Evolutionary conservation across 2,797 vertebrate genomes (phyloP).

Genomic region (Chaetophractus vellerosus): DNA sequence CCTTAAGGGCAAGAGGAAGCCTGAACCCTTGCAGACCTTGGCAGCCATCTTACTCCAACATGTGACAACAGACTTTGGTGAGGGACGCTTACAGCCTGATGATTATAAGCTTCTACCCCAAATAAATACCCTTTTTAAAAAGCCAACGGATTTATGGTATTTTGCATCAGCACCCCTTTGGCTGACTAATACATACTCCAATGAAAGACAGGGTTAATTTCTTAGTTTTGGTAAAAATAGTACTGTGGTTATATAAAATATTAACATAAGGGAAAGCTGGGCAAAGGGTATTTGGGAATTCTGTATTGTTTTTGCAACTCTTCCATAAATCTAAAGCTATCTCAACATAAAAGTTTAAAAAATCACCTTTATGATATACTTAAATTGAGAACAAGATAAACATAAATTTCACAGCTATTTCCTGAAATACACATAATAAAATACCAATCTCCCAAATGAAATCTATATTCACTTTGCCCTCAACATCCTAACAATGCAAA

Average conservation of each 20-base stretch:
- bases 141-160: no score
- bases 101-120: no score
- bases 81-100: no score
- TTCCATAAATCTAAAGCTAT: background rate
- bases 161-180: no score
- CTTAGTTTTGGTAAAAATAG: slow-evolving; percentile 8
- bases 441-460: background rate
- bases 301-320: background rate
- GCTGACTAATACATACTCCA: no score
- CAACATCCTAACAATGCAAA: slow-evolving; percentile 45
- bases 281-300: background rate
- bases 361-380: background rate
- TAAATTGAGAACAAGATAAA: background rate
- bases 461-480: background rate
- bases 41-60: no score
- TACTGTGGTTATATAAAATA: background rate
- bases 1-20: no score
- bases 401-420: background rate
- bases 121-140: no score
- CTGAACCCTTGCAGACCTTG: no score
- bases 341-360: background rate
- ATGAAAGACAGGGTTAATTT: background rate
- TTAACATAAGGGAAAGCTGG: background rate
- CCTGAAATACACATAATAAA: background rate
- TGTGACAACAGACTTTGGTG: no score